Evolutionary conservation across 2,888 invertebrate genomes (phyloP), one percentile per base, ranked within the genome.

Genomic region (Tachystola acroxantha): DNA sequence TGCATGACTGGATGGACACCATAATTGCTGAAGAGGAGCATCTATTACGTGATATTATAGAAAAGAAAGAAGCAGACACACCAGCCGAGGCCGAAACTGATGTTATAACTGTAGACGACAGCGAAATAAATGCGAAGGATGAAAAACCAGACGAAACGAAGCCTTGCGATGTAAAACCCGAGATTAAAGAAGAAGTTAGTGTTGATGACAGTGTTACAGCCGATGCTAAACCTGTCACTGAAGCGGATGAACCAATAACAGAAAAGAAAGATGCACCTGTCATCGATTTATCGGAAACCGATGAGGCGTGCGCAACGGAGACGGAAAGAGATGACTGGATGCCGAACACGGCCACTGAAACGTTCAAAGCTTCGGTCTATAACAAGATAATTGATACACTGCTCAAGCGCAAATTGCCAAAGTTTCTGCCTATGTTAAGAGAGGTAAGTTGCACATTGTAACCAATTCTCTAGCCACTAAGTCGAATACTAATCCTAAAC

Each of bases 381-480:
- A 28, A 27, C 7, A 37, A 32, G 2, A 39, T 60, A 14, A 45
- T 58, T 25, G 45, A 53, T 3, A 35, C 10, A 12, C 31, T 53
- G 9, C 34, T 57, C 7, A 49, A 41, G 26, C 38, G 48, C 1
- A 57, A 50, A 30, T 41, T 78, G 24, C 57, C 69, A 0, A 30
- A 40, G n/a, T 10, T 72, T 5, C 33, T 79, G 22, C 64, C 57
- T 6, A 66, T 48, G 34, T 62, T 49, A 37, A 52, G 58, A 33
- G 49, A 62, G n/a, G 78, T 77, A 48, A 62, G 69, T 64, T 33
- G 6, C 16, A 4, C 16, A 16, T n/a, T n/a, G n/a, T n/a, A n/a
- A n/a, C n/a, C n/a, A n/a, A n/a, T n/a, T n/a, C n/a, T n/a, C n/a
- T n/a, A n/a, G n/a, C n/a, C n/a, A n/a, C n/a, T n/a, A n/a, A n/a